A percentile compares a stretch with the other conserved stretches of the same genome.
Evolutionary conservation across 2,113 vertebrate genomes (phyloP).

Genomic region (Pionites leucogaster): DNA sequence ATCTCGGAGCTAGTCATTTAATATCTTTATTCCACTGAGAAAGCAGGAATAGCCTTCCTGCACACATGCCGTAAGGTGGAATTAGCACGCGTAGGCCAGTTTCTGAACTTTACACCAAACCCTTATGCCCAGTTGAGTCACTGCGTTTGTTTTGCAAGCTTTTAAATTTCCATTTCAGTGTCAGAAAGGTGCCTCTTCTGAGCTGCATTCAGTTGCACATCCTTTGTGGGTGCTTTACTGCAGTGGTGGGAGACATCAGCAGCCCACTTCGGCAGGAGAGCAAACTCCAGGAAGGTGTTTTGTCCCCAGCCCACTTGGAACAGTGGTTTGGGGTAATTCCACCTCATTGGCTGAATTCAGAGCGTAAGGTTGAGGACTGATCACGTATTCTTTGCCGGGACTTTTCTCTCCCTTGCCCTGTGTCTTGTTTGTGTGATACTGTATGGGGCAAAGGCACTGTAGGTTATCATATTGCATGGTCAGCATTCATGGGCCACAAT

Average conservation of each 20-base stretch:
- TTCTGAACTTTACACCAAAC: background rate
- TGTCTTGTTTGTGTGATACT: slow-evolving; percentile 1
- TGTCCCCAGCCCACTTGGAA: rapidly evolving
- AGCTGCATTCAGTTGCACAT: rapidly evolving
- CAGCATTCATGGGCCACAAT: background rate
- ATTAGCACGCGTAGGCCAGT: background rate
- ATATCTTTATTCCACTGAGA: background rate
- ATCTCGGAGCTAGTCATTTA: background rate
- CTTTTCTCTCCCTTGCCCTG: background rate
- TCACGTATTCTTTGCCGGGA: background rate
- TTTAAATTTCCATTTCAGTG: background rate
- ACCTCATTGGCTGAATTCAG: background rate
- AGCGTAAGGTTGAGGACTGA: background rate
- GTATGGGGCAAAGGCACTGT: background rate
- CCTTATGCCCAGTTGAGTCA: background rate
- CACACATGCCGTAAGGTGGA: background rate
- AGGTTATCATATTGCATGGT: background rate
- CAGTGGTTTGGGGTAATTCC: rapidly evolving
- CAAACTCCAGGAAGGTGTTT: background rate
- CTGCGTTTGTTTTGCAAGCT: background rate
- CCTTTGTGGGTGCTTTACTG: background rate
- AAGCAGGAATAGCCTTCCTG: background rate
- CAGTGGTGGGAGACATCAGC: background rate
- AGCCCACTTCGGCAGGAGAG: background rate
- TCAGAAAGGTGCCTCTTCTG: background rate